Evolutionary conservation across 1,140 invertebrate species (phyloP), one percentile per base, ranked within the genome.

Genomic region (Acromyrmex echinatior): DNA sequence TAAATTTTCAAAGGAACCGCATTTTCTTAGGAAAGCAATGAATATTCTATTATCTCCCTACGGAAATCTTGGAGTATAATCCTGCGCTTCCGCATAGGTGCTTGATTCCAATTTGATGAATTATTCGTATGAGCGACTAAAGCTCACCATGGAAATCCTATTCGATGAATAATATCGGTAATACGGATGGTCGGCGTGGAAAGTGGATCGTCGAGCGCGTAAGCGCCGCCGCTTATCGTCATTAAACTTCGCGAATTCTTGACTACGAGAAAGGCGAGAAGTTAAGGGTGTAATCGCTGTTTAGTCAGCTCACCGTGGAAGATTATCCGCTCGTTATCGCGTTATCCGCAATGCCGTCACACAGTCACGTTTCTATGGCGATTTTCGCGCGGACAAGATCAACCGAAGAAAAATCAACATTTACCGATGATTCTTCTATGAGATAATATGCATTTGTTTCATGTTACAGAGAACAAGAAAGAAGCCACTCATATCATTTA

Each of bases 301-400:
- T 92, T 91, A 92, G 90, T 91, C 90, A 92, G 86, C 74, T 82
- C 86, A 71, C 73, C 62, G 53, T n/a, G 71, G 35, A 25, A 84
- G 91, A 91, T 92, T 91, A 92, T 92, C 90, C 85, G 70, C 86
- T 90, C 80, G 88, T 88, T 88, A 90, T 90, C 86, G 88, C 90
- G 76, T 86, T 87, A 92, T 90, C 88, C 82, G 74, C 60, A 10
- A 62, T 49, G 79, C 82, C 62, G 35, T 85, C 68, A 88, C 70
- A 45, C 45, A 80, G 79, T 91, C 88, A 92, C 90, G 90, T 86
- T 80, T 88, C 78, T 86, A 85, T 76, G 60, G 73, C 62, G 53
- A 85, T 49, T 87, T 87, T 28, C 65, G 21, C 28, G 62, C 14
- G 49, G 9, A 35, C 39, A 60, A 65, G 58, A 91, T 71, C 74